A percentile compares a stretch with the other conserved stretches of the same genome.
phyloP scores from a whole-genome alignment of 92 coral and sea anemone genomes.

The Zoanthus sociatus region DNA sequence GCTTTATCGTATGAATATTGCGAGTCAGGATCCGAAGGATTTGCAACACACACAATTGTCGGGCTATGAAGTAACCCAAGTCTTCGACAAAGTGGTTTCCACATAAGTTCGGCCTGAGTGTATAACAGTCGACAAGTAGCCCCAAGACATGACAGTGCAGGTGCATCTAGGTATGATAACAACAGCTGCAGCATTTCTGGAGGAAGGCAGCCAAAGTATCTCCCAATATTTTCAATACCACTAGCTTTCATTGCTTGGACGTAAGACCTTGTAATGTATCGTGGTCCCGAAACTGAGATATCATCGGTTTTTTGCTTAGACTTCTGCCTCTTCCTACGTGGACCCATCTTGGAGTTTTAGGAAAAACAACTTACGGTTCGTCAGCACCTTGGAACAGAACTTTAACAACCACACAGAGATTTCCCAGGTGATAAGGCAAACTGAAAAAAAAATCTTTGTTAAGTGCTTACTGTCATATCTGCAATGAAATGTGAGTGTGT shows the following conservation, averaged over 20 bases:
- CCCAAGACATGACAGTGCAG: constrained; percentile 87
- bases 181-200: constrained; percentile 91
- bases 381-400: neutral
- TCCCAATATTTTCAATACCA: constrained; percentile 88
- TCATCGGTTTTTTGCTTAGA: neutral
- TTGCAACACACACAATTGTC: constrained; percentile 90
- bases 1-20: constrained; percentile 92
- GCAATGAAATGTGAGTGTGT: neutral
- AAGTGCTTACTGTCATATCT: constrained; percentile 17
- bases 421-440: neutral
- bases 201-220: constrained; percentile 85
- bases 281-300: constrained; percentile 32
- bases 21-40: constrained; percentile 72
- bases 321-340: constrained; percentile 58
- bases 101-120: constrained; percentile 75
- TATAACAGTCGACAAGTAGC: constrained; percentile 85
- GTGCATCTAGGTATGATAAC: constrained; percentile 90
- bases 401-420: neutral
- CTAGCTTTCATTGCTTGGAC: constrained; percentile 71
- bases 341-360: constrained; percentile 62
- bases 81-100: constrained; percentile 86
- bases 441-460: neutral
- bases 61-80: constrained; percentile 75
- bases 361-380: neutral
- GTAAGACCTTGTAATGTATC: constrained; percentile 80